Evolutionary conservation across 2,888 invertebrate species (phyloP), one percentile per base, ranked within the genome.

Genomic region (Ophion obscuratus): DNA sequence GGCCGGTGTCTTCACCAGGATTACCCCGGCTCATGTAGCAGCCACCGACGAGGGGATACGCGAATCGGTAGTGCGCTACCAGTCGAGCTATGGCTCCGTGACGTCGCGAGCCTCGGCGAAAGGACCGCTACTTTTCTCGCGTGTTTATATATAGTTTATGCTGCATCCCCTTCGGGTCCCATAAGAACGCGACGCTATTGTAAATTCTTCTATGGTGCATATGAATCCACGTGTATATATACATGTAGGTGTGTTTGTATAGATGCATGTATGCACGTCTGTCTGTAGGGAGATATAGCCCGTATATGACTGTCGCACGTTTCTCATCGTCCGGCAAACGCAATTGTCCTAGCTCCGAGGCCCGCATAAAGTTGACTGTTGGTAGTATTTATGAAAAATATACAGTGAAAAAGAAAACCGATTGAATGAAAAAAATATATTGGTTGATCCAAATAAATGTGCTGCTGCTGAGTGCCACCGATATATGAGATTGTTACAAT

Each of bases 261-360:
- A 14, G 53, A 14, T 53, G 53, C 53, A 17, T 17, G 14, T 17
- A 53, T 17, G 17, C 17, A 17, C 14, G 47, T 14, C 10, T 53
- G 53, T 67, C n/a, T 66, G 67, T 89, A 90, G 89, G 90, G 87
- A 90, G 88, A 90, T 87, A 75, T 31, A 73, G 76, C 27, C 57
- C 76, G 67, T 57, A 57, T 76, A 76, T 67, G 57, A 47, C 71
- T 83, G 74, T 68, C 75, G 74, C 74, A 70, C 64, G 20, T 80
- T 64, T 61, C 80, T 68, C 62, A 83, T 79, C 86, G 87, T 88
- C 88, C 91, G 91, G 90, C 92, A 91, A 91, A 91, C 88, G 92
- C 92, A 92, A 92, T 93, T 92, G 93, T 93, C 91, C 90, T 88
- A 88, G 86, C 81, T 61, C 73, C 66, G 59, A 84, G 83, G 79